Evolutionary conservation across 1,140 invertebrate genomes (phyloP).

Genomic region (Achatina immaculata): DNA sequence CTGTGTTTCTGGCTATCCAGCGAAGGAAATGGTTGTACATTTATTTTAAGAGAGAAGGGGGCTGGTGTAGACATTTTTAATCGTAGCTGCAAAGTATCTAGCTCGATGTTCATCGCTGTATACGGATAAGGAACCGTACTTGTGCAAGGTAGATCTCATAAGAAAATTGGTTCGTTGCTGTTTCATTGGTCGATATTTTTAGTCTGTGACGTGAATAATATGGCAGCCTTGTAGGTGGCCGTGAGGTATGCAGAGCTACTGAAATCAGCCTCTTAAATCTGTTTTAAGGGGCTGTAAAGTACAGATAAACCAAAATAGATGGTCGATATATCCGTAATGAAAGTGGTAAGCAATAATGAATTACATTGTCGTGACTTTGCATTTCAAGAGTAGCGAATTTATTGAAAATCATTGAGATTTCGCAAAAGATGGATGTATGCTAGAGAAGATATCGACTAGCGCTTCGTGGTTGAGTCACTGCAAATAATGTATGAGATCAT

Average conservation of each 20-base stretch:
- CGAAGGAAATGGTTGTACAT: too few relatives aligned
- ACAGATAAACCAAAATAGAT: background rate
- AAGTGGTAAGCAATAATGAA: background rate
- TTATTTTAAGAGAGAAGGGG: too few relatives aligned
- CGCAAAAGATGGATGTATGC: background rate
- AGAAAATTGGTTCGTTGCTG: background rate
- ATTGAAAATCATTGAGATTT: too few relatives aligned
- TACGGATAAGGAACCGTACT: too few relatives aligned
- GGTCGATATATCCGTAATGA: background rate
- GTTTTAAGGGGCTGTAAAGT: too few relatives aligned
- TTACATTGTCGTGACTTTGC: background rate
- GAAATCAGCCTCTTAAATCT: background rate
- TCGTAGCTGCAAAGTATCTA: too few relatives aligned
- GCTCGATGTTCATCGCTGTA: too few relatives aligned
- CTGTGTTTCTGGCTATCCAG: too few relatives aligned
- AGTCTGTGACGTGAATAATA: slow-evolving; percentile 31
- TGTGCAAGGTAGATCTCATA: background rate
- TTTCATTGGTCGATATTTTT: slow-evolving; percentile 32
- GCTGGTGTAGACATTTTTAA: too few relatives aligned
- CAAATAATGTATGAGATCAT: background rate
- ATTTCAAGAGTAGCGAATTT: too few relatives aligned
- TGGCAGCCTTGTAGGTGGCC: slow-evolving; percentile 29
- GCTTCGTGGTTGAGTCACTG: background rate
- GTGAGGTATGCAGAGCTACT: background rate
- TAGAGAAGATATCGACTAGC: background rate